Evolutionary conservation across 2,888 invertebrate species (phyloP).

Genomic region (Noctua janthe): DNA sequence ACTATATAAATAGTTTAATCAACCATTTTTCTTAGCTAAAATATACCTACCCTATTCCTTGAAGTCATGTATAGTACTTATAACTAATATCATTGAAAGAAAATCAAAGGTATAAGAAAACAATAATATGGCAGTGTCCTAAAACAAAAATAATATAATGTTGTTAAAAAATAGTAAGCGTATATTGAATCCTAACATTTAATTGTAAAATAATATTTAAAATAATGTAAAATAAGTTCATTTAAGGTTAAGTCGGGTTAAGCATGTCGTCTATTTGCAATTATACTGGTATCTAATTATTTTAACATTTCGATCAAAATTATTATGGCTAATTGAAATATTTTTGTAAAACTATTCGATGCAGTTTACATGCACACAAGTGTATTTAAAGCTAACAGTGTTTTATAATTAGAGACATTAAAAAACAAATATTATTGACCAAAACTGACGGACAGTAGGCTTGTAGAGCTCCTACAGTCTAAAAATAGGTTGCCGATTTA

Average conservation of each 20-base stretch:
- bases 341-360: slow-evolving; percentile 54
- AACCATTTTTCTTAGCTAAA: slow-evolving; percentile 65
- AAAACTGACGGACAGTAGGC: not conserved
- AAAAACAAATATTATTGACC: not conserved
- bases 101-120: slow-evolving; percentile 64
- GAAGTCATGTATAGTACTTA: slow-evolving; percentile 62
- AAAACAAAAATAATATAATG: slow-evolving; percentile 71
- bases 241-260: slow-evolving; percentile 35
- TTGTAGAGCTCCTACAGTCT: not conserved
- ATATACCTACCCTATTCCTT: slow-evolving; percentile 67
- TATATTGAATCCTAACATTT: slow-evolving; percentile 75
- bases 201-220: slow-evolving; percentile 63
- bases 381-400: slow-evolving; percentile 52
- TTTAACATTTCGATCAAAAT: slow-evolving; percentile 39
- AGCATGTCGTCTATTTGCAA: slow-evolving; percentile 45
- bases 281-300: slow-evolving; percentile 41
- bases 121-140: slow-evolving; percentile 84
- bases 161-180: slow-evolving; percentile 87
- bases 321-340: slow-evolving; percentile 55
- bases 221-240: slow-evolving; percentile 66
- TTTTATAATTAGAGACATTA: slow-evolving; percentile 60
- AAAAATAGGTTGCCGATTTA: not conserved
- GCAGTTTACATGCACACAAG: slow-evolving; percentile 56
- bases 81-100: slow-evolving; percentile 58
- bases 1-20: slow-evolving; percentile 69